Base-by-base conservation (phyloP, 2,797 vertebrate genomes). In the Naso thynnoides region DNA sequence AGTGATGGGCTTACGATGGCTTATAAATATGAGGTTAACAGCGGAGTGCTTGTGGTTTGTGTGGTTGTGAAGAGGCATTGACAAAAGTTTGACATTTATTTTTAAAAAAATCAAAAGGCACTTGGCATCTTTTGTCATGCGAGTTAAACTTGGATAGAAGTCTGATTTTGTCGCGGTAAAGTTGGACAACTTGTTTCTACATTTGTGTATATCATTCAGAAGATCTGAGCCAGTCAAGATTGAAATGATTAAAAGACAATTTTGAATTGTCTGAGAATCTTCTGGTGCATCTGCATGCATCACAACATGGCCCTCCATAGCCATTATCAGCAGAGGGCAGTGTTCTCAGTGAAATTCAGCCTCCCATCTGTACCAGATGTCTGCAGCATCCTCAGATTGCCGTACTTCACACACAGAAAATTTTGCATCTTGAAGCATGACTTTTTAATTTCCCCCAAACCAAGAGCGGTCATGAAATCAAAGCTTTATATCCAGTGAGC, bases 311-410 rank as follows among this genome's bases (percentile, higher is more conserved):
- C 36, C 56, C 9, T 60, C 49, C 23, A 38, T 18, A 73, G 7
- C 14, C 41, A 23, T 48, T n/a, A 71, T 57, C 87, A 66, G 54
- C 47, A 84, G 87, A 80, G 85, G 84, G 86, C 83, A 82, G 81
- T 81, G 78, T 76, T 83, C 48, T 66, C 49, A 14, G 21, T 55
- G n/a, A 60, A 75, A 69, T 26, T 10, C 10, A 6, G 14, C 13
- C 29, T 26, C n/a, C 8, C 8, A 47, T 61, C 4, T 16, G 19
- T 45, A 38, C 6, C 27, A 53, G 3, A 31, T 13, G 53, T 45
- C 59, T 15, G 14, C 38, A 38, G 48, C 18, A 6, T 24, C 8
- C 44, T 15, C 8, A 27, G 7, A 1, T 10, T 58, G 18, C 26
- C 5, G 9, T 42, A 7, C 36, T n/a, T 14, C 0, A 29, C 5